Evolutionary conservation across 2,113 vertebrate genomes (phyloP).

Genomic region (Ameiurus melas): DNA sequence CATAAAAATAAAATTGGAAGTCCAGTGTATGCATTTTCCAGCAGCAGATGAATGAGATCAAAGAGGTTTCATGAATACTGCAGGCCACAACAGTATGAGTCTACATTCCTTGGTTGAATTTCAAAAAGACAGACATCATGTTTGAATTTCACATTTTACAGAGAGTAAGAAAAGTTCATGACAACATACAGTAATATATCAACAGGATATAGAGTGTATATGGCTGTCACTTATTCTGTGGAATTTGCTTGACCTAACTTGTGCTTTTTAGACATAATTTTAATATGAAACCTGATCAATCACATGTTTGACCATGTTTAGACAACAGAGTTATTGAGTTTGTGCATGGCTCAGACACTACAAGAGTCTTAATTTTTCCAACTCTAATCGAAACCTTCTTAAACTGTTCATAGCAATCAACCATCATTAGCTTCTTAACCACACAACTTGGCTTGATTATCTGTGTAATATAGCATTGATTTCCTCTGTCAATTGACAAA

Average conservation of each 20-base stretch:
- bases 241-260: background rate
- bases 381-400: background rate
- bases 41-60: background rate
- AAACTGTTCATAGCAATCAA: background rate
- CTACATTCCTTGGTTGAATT: constrained; percentile 23
- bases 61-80: background rate
- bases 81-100: background rate
- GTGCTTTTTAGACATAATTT: background rate
- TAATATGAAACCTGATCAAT: background rate
- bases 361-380: background rate
- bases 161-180: background rate
- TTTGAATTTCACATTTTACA: background rate
- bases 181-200: background rate
- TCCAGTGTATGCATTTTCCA: background rate
- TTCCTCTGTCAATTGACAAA: background rate
- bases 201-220: background rate
- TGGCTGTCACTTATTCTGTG: background rate
- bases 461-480: background rate
- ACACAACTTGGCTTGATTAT: background rate
- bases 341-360: background rate
- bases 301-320: background rate
- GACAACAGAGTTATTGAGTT: background rate
- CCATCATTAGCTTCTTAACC: background rate
- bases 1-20: no score
- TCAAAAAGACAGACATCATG: constrained; percentile 31